Percentiles rank a stretch among this genome's conserved stretches.
Conservation (phyloP, 1,140 invertebrate genomes). For the Drosophila ficusphila region DNA sequence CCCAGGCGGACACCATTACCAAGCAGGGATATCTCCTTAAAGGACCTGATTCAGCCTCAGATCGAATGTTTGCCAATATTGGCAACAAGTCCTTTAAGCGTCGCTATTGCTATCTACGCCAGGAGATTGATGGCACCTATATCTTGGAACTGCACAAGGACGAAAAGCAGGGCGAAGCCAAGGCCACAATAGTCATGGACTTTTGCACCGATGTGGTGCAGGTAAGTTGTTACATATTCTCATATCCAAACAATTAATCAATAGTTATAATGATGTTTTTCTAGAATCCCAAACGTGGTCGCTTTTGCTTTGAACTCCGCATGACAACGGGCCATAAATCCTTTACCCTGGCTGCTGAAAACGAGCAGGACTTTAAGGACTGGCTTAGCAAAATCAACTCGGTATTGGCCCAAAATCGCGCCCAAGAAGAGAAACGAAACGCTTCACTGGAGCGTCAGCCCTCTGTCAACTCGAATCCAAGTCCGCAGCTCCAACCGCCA, state of each 20-base stretch:
- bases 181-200: conserved; percentile 96
- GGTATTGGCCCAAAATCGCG: conserved; percentile 91
- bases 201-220: conserved; percentile 94
- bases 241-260: background rate
- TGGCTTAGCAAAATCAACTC: conserved; percentile 91
- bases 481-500: conserved; percentile 38
- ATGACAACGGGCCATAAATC: conserved; percentile 93
- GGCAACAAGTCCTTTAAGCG: conserved; percentile 96
- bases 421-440: conserved; percentile 89
- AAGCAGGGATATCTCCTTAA: conserved; percentile 96
- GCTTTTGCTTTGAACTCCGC: conserved; percentile 93
- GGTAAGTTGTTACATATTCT: conserved; percentile 84
- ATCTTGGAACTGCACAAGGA: conserved; percentile 96
- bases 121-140: conserved; percentile 95
- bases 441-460: conserved; percentile 88
- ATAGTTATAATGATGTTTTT: conserved; percentile 3
- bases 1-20: conserved; percentile 89
- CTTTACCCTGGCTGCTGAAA: conserved; percentile 94
- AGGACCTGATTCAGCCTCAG: conserved; percentile 93
- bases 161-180: conserved; percentile 94
- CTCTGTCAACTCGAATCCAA: conserved; percentile 84
- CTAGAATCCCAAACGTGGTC: conserved; percentile 93
- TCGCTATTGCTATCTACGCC: conserved; percentile 93
- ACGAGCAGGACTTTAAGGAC: conserved; percentile 92
- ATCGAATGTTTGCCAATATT: conserved; percentile 93